A percentile compares a stretch with the other conserved stretches of the same genome.
Evolutionary conservation across 2,797 vertebrate genomes (phyloP).

Genomic region (Tokudaia muenninki): DNA sequence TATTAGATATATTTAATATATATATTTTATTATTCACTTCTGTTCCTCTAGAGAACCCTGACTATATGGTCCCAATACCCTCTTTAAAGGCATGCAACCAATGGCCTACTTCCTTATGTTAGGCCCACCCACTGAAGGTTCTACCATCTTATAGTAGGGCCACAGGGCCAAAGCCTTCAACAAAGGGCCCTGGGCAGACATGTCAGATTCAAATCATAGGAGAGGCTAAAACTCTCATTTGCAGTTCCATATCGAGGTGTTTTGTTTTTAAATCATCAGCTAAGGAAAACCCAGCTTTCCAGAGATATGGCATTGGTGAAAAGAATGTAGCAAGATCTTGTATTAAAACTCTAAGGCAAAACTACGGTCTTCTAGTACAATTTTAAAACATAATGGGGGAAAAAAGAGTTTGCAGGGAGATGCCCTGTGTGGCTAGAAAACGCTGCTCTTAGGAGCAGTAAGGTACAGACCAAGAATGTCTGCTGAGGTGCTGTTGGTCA

Average conservation of each 20-base stretch:
- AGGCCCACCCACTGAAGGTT: neutral
- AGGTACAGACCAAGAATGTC: neutral
- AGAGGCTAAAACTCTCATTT: neutral
- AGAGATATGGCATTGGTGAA: neutral
- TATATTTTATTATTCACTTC: neutral
- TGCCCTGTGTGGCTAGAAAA: neutral
- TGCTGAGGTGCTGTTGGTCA: neutral
- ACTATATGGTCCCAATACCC: neutral
- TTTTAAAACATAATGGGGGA: neutral
- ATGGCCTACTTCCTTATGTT: too few relatives aligned
- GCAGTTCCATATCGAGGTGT: neutral
- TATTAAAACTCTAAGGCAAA: neutral
- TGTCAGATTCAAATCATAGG: neutral
- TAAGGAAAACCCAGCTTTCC: neutral
- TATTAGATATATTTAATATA: too few relatives aligned
- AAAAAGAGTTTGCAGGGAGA: neutral
- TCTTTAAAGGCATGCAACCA: neutral
- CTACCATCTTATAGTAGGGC: neutral
- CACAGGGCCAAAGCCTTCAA: neutral
- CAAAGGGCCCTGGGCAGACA: neutral
- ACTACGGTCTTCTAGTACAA: neutral
- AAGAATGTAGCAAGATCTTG: neutral
- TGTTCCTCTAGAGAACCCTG: neutral
- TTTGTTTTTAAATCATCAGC: neutral
- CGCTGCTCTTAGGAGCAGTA: neutral